Base-by-base conservation (phyloP, 2,113 vertebrate species). In the Ctenomys sociabilis region DNA sequence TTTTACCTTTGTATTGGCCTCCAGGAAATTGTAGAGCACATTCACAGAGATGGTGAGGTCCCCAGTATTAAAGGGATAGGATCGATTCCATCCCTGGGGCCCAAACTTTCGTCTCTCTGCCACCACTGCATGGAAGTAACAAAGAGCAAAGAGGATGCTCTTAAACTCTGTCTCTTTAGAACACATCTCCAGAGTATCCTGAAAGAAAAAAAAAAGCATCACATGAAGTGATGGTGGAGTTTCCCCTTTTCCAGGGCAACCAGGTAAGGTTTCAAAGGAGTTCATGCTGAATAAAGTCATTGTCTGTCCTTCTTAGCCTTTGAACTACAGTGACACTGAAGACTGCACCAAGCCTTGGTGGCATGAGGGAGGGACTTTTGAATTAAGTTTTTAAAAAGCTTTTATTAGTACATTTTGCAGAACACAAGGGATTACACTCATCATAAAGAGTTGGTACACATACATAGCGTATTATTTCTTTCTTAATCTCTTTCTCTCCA, bases 181-280 rank as follows among this genome's bases (percentile, higher is more conserved):
- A 59, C 99, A 99, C 99, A 99, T 99, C 97, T 99, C 99, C 98
- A 99, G 95, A 0, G 99, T 99, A 95, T 99, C 99, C 99, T 99
- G 98, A 73, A 97, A 98, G 1, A 28, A 6, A 43, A 32, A 66
- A 24, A 95, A 63, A 95, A 94, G 19, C 17, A 84, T 32, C 0
- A 6, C 30, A 52, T 37, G 8, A 2, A 3, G 17, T 3, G 43
- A 68, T 10, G 30, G 72, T 7, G 19, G 3, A 45, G 68, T 16
- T 26, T 35, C 54, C 6, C 7, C 12, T 35, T 24, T 12, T 5
- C 16, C 7, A 0, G 28, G 14, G 28, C 7, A n/a, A 45, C 40
- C 2, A 40, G 17, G 0, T 0, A 2, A n/a, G 52, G 35, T n/a
- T 12, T n/a, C 0, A 1, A 43, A 1, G 4, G 30, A 2, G 19